These are phyloP conservation scores for Saguinus midas DNA, from an alignment of 2,113 vertebrate genomes.

Conservation along the genomic window DNA sequence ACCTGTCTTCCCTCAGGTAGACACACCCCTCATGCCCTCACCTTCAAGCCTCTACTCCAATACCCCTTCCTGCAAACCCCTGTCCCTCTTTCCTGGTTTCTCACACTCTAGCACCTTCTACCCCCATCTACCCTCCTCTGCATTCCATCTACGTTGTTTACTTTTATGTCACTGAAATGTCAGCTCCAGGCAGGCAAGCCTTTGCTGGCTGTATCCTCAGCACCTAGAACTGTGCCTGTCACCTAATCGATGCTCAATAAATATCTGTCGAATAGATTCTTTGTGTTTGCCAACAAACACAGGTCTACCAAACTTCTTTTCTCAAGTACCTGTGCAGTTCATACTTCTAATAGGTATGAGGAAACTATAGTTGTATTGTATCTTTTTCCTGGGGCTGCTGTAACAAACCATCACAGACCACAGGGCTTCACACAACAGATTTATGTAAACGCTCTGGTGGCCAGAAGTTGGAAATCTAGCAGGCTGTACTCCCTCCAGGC, in stretches of 20 bases:
- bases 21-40: not conserved
- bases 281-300: not conserved
- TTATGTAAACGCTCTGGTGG: not conserved
- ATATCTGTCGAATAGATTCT: not conserved
- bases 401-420: not conserved
- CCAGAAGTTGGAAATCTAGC: not conserved
- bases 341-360: not conserved
- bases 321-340: not conserved
- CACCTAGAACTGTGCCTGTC: not conserved
- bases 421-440: not conserved
- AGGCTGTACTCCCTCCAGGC: not conserved
- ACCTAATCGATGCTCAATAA: not conserved
- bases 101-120: not conserved
- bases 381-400: not conserved
- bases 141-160: not conserved
- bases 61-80: not conserved
- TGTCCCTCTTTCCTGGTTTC: not conserved
- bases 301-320: not conserved
- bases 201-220: not conserved
- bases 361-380: not conserved
- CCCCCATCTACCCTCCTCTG: not conserved
- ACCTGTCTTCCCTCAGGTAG: not conserved
- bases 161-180: too few species aligned
- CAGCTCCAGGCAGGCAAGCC: not conserved
- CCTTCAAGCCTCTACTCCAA: not conserved